phyloP scores from a whole-genome alignment of 1,140 invertebrate species.

The Diabrotica virgifera region DNA sequence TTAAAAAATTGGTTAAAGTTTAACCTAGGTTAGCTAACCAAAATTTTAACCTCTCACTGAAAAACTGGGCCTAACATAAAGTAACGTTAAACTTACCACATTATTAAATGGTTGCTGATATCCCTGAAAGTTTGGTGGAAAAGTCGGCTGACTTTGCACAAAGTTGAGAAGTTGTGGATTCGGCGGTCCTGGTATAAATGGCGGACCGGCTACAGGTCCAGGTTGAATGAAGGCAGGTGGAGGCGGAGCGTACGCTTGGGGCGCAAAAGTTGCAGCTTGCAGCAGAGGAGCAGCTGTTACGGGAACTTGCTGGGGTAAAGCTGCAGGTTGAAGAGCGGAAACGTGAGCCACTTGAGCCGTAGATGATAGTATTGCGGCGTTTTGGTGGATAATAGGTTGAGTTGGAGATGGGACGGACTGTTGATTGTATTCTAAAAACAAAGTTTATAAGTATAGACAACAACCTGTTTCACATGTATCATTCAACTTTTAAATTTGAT shows the following conservation, averaged over 20 bases:
- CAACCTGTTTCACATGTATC: too few relatives aligned
- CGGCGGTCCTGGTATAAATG: conserved; percentile 36
- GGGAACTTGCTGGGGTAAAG: conserved; percentile 30
- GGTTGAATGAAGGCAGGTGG: conserved; percentile 37
- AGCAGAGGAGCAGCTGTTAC: conserved; percentile 26
- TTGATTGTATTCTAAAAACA: conserved; percentile 41
- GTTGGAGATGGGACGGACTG: conserved; percentile 27
- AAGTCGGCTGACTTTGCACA: conserved; percentile 39
- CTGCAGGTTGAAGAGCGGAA: conserved; percentile 24
- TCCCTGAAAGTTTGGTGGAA: conserved; percentile 37
- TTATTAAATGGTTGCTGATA: conserved; percentile 45
- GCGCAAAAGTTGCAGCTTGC: conserved; percentile 31
- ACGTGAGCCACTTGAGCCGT: conserved; percentile 29
- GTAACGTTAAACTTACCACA: conserved; percentile 34
- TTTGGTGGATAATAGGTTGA: conserved; percentile 33
- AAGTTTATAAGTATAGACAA: neutral
- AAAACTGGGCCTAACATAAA: too few relatives aligned
- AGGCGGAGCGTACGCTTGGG: conserved; percentile 35
- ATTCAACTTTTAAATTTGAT: too few relatives aligned
- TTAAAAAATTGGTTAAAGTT: too few relatives aligned
- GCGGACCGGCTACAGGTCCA: conserved; percentile 26
- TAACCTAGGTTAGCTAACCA: too few relatives aligned
- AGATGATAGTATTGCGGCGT: conserved; percentile 28
- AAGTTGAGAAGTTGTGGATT: conserved; percentile 40
- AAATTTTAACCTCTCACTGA: too few relatives aligned